Percentiles rank a stretch among this genome's conserved stretches.
phyloP scores from a whole-genome alignment of 2,888 invertebrate genomes.

The Pemphredon lugubris region DNA sequence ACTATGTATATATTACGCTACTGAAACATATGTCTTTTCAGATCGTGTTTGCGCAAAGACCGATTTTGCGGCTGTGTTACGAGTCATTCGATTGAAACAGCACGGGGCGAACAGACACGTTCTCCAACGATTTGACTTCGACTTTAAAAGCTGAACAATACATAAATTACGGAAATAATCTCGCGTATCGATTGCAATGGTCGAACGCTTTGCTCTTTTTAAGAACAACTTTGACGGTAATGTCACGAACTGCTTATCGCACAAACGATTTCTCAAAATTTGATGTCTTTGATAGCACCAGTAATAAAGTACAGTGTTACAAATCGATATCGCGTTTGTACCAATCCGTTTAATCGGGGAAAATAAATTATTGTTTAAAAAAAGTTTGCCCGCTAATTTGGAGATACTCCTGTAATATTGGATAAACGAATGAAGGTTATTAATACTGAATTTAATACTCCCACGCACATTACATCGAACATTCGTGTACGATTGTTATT shows the following conservation, averaged over 20 bases:
- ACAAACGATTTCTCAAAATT: background rate
- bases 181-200: too few species aligned
- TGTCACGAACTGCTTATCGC: too few species aligned
- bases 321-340: background rate
- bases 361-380: background rate
- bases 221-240: too few species aligned
- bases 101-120: background rate
- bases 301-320: background rate
- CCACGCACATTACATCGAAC: background rate
- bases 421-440: background rate
- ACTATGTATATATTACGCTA: constrained; percentile 77
- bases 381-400: too few species aligned
- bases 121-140: too few species aligned
- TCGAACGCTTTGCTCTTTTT: too few species aligned
- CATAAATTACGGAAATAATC: too few species aligned
- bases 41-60: constrained; percentile 65
- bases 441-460: background rate
- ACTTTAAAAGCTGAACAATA: too few species aligned
- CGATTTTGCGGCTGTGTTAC: constrained; percentile 51
- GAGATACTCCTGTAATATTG: background rate
- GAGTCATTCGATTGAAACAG: constrained; percentile 40
- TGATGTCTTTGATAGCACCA: background rate
- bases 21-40: constrained; percentile 76
- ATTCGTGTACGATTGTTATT: background rate
- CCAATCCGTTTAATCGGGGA: background rate